Evolutionary conservation across 1,140 invertebrate genomes (phyloP).

Genomic region (Elysia chlorotica): DNA sequence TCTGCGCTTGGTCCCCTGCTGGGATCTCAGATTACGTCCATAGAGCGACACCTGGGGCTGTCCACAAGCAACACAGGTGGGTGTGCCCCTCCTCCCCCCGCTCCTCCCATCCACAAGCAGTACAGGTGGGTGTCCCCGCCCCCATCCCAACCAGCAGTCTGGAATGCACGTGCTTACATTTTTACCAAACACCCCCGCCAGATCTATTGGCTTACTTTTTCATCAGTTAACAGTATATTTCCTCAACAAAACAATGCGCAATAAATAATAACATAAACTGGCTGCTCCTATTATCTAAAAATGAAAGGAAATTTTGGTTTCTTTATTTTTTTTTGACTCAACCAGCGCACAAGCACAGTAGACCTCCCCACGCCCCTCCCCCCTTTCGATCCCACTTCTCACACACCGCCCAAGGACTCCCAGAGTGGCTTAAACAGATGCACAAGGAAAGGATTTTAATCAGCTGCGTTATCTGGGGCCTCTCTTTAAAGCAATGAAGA

Average conservation of each 20-base stretch:
- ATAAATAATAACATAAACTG: no score
- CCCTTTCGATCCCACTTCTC: no score
- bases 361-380: no score
- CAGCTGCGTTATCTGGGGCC: no score
- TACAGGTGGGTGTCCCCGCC: neutral
- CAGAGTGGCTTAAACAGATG: no score
- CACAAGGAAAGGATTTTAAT: no score
- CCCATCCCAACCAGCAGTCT: neutral
- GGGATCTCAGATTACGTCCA: slow-evolving; percentile 26
- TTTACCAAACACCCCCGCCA: neutral
- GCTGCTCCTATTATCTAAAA: no score
- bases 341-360: no score
- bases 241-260: neutral
- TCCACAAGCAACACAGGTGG: slow-evolving; percentile 23
- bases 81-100: neutral
- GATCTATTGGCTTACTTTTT: neutral
- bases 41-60: slow-evolving; percentile 30
- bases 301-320: no score
- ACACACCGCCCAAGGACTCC: no score
- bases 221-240: neutral
- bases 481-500: no score
- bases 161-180: neutral
- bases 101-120: neutral
- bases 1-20: neutral
- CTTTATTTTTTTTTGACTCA: no score